Evolutionary conservation across 2,888 invertebrate genomes (phyloP), one percentile per base, ranked within the genome.

Genomic region (Serripes groenlandicus): DNA sequence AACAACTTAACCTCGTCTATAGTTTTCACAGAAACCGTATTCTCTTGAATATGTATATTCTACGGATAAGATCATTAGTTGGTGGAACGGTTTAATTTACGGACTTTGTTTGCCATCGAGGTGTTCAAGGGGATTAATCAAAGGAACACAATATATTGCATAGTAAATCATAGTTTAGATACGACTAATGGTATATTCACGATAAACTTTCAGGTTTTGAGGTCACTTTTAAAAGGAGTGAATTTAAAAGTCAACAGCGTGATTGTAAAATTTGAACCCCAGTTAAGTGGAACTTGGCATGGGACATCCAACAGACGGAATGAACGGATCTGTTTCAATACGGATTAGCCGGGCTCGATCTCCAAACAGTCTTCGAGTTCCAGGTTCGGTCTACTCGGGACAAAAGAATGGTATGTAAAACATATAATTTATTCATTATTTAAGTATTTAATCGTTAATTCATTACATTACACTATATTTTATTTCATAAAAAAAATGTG

Each of bases 181-280:
- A 9, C 7, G 64, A 34, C 35, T 34, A 35, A 35, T 34, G n/a
- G 42, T 66, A 26, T 66, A 35, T 42, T 42, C 26, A 35, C 21
- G 28, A 66, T 66, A 66, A 66, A 66, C 42, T 42, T 66, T 37
- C 66, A 66, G 66, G 66, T 42, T n/a, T n/a, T 66, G 42, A 35
- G 42, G 23, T 37, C 21, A 35, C n/a, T 3, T 28, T 66, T 42
- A 42, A 66, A 66, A 66, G 42, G 66, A 2, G 23, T 18, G 66
- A n/a, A 21, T 64, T 64, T 42, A 11, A 42, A 66, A 42, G 37
- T 66, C n/a, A 26, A 26, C n/a, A 35, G 26, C 23, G 1, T 23
- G 66, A 42, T 35, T 26, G 35, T 66, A 66, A 42, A 37, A 11
- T 23, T 11, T 11, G 66, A 34, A 62, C 3, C 15, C 26, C 42